Base-by-base conservation (phyloP, 2,888 invertebrate genomes). In the Trisateles emortualis region DNA sequence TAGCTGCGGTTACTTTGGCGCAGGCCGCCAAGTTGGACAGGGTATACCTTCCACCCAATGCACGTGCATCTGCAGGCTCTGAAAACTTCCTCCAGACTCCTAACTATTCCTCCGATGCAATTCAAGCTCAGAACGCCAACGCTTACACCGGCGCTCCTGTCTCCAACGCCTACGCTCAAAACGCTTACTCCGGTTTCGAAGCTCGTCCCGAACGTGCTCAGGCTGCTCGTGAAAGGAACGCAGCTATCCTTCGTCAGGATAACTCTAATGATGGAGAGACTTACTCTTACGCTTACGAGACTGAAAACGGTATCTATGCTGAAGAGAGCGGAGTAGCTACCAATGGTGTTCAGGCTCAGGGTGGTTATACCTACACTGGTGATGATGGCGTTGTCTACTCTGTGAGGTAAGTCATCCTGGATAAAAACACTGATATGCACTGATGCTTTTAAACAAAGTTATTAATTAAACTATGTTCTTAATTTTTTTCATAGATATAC, bases 311-410 rank as follows among this genome's bases (percentile, higher is more conserved):
- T 1, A 92, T 92, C 32, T 74, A 65, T 51, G 92, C 86, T 53
- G 90, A 91, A 51, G 91, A 92, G 49, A 87, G 62, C 54, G 92
- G 91, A 16, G 86, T 90, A 2, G 92, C 90, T 1, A 85, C 85
- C 5, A 84, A 92, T 42, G 92, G 92, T 14, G 92, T 90, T 0
- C 84, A 84, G 48, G 88, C 90, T 64, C 87, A 90, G 59, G 92
- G 92, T 29, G 86, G 87, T 1, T 92, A 76, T 51, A 84, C 90
- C 5, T 92, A 91, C 65, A 87, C 86, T 64, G 92, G 91, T 45
- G 92, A 91, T 68, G 92, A 92, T 74, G 92, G 92, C 35, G 76
- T 86, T 52, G 81, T 89, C 35, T 92, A 92, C 71, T 87, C 83
- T 47, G 68, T 92, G 40, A 89, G 86, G 91, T 90, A 64, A 76